Conservation (phyloP, 2,888 invertebrate genomes). For the Pachymerium ferrugineum region DNA sequence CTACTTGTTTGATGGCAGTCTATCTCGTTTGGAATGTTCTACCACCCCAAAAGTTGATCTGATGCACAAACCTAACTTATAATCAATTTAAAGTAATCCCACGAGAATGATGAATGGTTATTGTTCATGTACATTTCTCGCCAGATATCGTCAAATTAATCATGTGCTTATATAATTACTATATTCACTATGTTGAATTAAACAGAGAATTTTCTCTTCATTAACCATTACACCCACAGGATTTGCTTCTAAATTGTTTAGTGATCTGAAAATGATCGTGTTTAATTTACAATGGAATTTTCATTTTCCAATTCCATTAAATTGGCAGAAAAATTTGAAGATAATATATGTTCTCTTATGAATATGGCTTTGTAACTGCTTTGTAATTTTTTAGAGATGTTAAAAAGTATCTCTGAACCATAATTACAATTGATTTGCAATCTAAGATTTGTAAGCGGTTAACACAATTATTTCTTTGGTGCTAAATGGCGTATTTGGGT, state of each 20-base stretch:
- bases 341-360: no score
- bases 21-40: background rate
- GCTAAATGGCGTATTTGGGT: no score
- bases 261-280: background rate
- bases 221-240: background rate
- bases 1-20: conserved; percentile 3
- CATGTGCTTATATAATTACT: background rate
- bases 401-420: no score
- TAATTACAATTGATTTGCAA: no score
- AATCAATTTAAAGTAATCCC: background rate
- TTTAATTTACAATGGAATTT: background rate
- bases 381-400: no score
- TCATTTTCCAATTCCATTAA: no score
- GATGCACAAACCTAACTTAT: background rate
- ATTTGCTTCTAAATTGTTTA: background rate
- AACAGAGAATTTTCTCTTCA: background rate
- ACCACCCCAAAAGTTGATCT: background rate
- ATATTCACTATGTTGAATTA: background rate
- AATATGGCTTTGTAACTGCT: no score
- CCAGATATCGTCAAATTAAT: background rate
- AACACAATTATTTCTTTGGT: no score
- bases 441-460: no score
- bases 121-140: background rate
- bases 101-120: background rate
- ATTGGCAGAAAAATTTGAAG: no score